Evolutionary conservation across 1,140 invertebrate species (phyloP), one percentile per base, ranked within the genome.

Genomic region (Pseudomyrmex flavicornis): DNA sequence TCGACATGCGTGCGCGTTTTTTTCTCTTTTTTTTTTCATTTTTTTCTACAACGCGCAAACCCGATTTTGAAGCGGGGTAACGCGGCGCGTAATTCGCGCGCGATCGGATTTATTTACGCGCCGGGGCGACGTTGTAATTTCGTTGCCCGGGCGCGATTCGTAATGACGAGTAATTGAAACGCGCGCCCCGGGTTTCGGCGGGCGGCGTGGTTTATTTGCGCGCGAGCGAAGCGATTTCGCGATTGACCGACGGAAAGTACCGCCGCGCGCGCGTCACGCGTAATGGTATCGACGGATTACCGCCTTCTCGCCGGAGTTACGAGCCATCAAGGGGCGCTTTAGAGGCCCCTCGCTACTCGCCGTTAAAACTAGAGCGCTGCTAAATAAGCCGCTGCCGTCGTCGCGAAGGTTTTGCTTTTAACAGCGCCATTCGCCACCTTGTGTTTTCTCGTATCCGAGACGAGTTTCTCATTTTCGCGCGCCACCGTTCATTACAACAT

Each of bases 161-260:
- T 80, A 80, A 80, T 80, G 68, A 80, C 76, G 44, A 80, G 46
- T 80, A 80, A 80, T 80, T 80, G 76, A 80, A 80, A 80, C 54
- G 76, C 54, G 66, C 20, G 65, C 1, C 1, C 35, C 0, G 35
- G 35, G 75, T 61, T 48, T 13, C 22, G 35, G 48, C 54, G 20
- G 35, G 35, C 72, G 66, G 35, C 35, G 35, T 5, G 35, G 35
- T 86, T 84, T 79, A 79, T 88, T 84, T 46, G 85, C 66, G 46
- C 52, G 54, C 15, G 44, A 80, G 76, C 66, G 66, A 54, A 84
- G 73, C 73, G 83, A 88, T 88, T 87, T 87, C 73, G 75, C 82
- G 82, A 88, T 87, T 79, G 86, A 88, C 68, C 10, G 75, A 44
- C 66, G 69, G 73, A 87, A 84, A 87, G 82, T 83, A 80, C 52